Base-by-base conservation (phyloP, 2,113 vertebrate species). In the Serinus canaria region DNA sequence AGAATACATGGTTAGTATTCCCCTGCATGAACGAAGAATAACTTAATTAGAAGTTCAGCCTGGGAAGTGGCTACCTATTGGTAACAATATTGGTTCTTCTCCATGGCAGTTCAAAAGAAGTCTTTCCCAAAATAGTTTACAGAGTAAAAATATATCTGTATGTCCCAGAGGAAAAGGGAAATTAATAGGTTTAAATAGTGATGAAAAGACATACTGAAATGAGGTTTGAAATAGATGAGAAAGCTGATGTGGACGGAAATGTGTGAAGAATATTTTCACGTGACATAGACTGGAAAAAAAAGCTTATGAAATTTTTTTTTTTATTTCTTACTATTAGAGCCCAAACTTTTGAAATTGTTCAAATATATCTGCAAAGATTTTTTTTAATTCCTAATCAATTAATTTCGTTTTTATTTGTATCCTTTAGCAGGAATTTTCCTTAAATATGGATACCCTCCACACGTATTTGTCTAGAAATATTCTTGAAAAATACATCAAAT, bases 41-140 rank as follows among this genome's bases (percentile, higher is more conserved):
- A 89, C 76, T 87, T 84, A 97, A 94, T 96, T 90, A 94, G 53
- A 84, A 87, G 81, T 69, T 87, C 69, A 96, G 44, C 15, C 31
- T 49, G 46, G 25, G 28, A 87, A 87, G 15, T n/a, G 24, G 13
- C n/a, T 91, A 52, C n/a, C 41, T 53, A 68, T 41, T 46, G 9
- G 41, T 79, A 79, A 68, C 25, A 82, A 89, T 68, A 47, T 62
- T 91, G 89, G n/a, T 68, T 92, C 62, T 93, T 90, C 39, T 91
- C 8, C 52, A 33, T 22, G 25, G 18, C 33, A 50, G 73, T 68
- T 82, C 49, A 60, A 37, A 75, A 28, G 70, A 74, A 75, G 10
- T 50, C 39, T 75, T 11, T 60, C 58, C 44, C 31, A 59, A 78
- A 91, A 83, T 39, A 96, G 19, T 95, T 92, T 78, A 56, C 12